A percentile compares a stretch with the other conserved stretches of the same genome.
Evolutionary conservation across 2,888 invertebrate genomes (phyloP).

Genomic region (Hydropsyche betteni): DNA sequence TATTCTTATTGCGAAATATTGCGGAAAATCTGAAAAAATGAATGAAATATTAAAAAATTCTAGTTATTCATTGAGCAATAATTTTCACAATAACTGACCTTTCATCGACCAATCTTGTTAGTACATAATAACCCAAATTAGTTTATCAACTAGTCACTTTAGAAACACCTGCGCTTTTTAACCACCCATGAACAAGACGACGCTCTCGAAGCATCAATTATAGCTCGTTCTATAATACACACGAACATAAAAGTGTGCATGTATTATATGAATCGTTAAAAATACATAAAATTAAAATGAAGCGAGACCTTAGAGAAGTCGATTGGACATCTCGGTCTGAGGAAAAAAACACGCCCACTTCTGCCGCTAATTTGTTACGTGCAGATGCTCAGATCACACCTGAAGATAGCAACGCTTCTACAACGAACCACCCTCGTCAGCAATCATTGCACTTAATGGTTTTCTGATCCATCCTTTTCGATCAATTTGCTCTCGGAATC

Average conservation of each 20-base stretch:
- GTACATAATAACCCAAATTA: constrained; percentile 50
- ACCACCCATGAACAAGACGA: neutral
- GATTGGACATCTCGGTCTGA: no score
- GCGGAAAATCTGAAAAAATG: no score
- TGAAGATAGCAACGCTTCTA: constrained; percentile 24
- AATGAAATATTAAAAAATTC: no score
- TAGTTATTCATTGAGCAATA: no score
- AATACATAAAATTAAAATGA: constrained; percentile 45
- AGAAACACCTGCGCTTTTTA: constrained; percentile 42
- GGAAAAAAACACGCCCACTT: constrained; percentile 10
- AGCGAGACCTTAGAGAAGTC: neutral
- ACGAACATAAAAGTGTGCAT: neutral
- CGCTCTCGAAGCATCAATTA: constrained; percentile 32
- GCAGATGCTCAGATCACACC: constrained; percentile 42
- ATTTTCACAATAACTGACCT: constrained; percentile 29
- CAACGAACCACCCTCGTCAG: constrained; percentile 43
- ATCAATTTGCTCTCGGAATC: constrained; percentile 17
- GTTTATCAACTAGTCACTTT: constrained; percentile 46
- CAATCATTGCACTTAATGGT: constrained; percentile 16
- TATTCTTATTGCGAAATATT: no score
- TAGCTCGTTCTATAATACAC: neutral
- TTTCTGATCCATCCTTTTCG: constrained; percentile 28
- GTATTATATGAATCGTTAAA: constrained; percentile 40
- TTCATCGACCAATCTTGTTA: constrained; percentile 48
- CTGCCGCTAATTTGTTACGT: constrained; percentile 39